Base-by-base conservation (phyloP, 2,888 invertebrate genomes). In the Doris montereyensis region DNA sequence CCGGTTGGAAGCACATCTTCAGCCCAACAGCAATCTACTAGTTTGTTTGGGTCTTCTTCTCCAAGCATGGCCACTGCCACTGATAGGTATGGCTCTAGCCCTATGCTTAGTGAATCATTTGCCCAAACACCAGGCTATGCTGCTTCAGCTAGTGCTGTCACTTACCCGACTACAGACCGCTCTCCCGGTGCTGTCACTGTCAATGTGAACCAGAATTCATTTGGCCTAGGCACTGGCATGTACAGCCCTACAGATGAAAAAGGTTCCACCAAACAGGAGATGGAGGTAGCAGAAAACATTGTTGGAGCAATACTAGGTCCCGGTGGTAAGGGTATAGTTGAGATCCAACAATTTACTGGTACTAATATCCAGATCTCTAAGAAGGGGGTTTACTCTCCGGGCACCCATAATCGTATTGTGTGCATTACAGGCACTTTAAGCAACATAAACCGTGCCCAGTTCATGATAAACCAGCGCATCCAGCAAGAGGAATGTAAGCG, bases 301-400 rank as follows among this genome's bases (percentile, higher is more conserved):
- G 97, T 98, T 91, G 98, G 98, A 90, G 98, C 97, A 91, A 97
- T 99, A 90, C 94, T 98, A 92, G 98, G 97, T 93, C 97, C 97
- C 86, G 97, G 97, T 91, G 98, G 98, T 85, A 95, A 97, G 93
- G 96, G 97, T 92, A 94, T 98, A 92, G 96, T 97, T 90, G 98
- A 98, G 94, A 97, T 98, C 93, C 98, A 98, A 93, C 97, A 97
- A 93, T 94, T 95, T 93, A 97, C 97, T 91, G 97, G 97, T 92
- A 97, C 98, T 92, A 97, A 96, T 93, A 97, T 98, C 93, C 97
- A 98, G 94, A 98, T 98, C 93, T 97, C 97, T 88, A 98, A 98
- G 94, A 98, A 98, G 93, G 97, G 97, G 92, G 96, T 96, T 91
- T 98, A 97, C 94, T 96, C 97, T 90, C 97, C 98, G 86, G 97